A percentile compares a stretch with the other conserved stretches of the same genome.
Evolutionary conservation across 2,888 invertebrate genomes (phyloP).

Genomic region (Mechanitis messenoides): DNA sequence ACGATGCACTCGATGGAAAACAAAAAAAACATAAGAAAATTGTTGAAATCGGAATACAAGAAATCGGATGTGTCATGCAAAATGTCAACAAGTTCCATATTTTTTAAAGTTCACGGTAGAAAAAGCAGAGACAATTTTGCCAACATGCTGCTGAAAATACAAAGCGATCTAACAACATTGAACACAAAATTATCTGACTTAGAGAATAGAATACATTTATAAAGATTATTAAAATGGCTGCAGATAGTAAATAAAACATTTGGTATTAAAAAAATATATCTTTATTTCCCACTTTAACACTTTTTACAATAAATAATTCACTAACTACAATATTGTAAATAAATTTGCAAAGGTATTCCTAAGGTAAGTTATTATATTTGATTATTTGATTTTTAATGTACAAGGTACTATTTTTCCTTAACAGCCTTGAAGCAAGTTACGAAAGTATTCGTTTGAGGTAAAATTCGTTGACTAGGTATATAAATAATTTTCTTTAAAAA

Average conservation of each 20-base stretch:
- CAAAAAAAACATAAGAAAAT: conserved; percentile 23
- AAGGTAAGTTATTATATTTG: neutral
- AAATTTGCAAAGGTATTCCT: neutral
- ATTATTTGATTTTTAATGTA: conserved; percentile 1
- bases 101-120: conserved; percentile 49
- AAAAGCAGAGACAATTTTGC: conserved; percentile 60
- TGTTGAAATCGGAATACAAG: conserved; percentile 38
- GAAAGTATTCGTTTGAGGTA: conserved; percentile 4
- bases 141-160: conserved; percentile 59
- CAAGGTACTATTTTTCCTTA: neutral
- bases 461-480: neutral
- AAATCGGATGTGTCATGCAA: conserved; percentile 51
- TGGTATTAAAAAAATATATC: neutral
- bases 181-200: conserved; percentile 55
- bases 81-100: conserved; percentile 49
- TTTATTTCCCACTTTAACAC: neutral
- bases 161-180: conserved; percentile 54
- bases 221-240: neutral
- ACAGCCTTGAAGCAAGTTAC: neutral
- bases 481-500: neutral
- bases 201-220: conserved; percentile 49
- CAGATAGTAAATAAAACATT: neutral
- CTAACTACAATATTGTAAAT: neutral
- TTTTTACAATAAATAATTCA: conserved; percentile 3
- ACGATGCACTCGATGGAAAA: conserved; percentile 34